Evolutionary conservation across 2,888 invertebrate genomes (phyloP).

Genomic region (Falcaria lacertinaria): DNA sequence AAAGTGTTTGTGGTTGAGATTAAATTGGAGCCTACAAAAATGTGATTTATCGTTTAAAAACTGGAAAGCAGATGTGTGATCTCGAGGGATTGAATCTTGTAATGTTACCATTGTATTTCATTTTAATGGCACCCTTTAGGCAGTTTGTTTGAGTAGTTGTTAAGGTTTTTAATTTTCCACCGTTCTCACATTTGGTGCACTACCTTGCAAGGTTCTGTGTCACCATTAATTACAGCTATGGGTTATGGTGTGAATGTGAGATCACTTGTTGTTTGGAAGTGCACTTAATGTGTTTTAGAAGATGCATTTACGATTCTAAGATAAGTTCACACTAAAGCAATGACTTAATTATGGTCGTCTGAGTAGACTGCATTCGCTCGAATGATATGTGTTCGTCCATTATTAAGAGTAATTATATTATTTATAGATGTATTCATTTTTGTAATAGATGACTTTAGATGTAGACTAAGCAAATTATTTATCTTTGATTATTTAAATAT

Average conservation of each 20-base stretch:
- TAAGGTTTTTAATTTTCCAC: slow-evolving; percentile 24
- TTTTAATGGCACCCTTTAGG: slow-evolving; percentile 26
- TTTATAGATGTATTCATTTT: slow-evolving; percentile 66
- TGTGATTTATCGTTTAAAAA: slow-evolving; percentile 59
- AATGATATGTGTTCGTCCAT: slow-evolving; percentile 79
- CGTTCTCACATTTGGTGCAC: slow-evolving; percentile 50
- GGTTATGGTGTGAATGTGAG: slow-evolving; percentile 20
- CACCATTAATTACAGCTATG: slow-evolving; percentile 28
- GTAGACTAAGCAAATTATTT: slow-evolving; percentile 36
- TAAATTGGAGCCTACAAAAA: slow-evolving; percentile 54
- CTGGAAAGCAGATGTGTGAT: slow-evolving; percentile 55
- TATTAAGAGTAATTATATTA: slow-evolving; percentile 63
- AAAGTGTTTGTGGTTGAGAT: slow-evolving; percentile 36
- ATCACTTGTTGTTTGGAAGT: slow-evolving; percentile 30
- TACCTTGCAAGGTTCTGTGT: slow-evolving; percentile 41
- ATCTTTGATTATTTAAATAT: slow-evolving; percentile 19
- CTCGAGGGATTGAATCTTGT: slow-evolving; percentile 56
- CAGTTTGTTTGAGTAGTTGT: slow-evolving; percentile 37
- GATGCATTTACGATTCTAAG: slow-evolving; percentile 66
- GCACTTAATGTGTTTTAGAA: slow-evolving; percentile 50
- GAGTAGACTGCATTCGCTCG: slow-evolving; percentile 76
- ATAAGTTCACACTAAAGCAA: slow-evolving; percentile 60
- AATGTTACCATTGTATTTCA: slow-evolving; percentile 37
- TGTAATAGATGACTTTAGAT: slow-evolving; percentile 49
- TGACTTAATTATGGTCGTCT: slow-evolving; percentile 62